Base-by-base conservation (phyloP, 2,797 vertebrate species). In the Eurystomus glaucurus region DNA sequence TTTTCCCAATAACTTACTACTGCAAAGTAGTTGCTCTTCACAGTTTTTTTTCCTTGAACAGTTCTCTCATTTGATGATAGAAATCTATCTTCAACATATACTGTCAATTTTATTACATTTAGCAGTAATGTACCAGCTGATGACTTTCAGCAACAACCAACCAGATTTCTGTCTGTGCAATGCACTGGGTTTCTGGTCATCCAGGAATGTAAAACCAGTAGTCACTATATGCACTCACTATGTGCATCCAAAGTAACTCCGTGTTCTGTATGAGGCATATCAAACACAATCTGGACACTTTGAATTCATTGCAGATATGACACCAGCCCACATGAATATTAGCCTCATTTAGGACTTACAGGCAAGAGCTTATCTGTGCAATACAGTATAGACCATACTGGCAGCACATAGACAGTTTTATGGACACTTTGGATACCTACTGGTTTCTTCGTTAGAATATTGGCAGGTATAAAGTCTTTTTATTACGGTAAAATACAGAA, bases 401-500 rank as follows among this genome's bases (percentile, higher is more conserved):
- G 39, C 29, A 96, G 51, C 37, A 71, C 22, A 35, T 2, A 16
- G 81, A 75, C 57, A 45, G 69, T 88, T 90, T 92, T 81, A 84
- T 20, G 83, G 76, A 68, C 50, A 72, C 39, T 75, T 92, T 84
- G 85, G 37, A 88, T 71, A 75, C 69, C 65, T 92, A 92, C 28
- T 14, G 69, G 94, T 95, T 94, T 88, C 83, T 92, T 94, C 22
- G 45, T 75, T 88, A 86, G 57, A 75, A 55, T 86, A 61, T 50
- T 93, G 82, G 52, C 82, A 61, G 26, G 19, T 43, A 52, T n/a
- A 70, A 85, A 68, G 41, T 70, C 41, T 93, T 96, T 43, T 43
- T 77, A 82, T 62, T 70, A 85, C 14, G 14, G 78, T 66, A 94
- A 87, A 96, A 92, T 94, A 70, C 58, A 95, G 64, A 92, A 50